These are phyloP conservation scores for Uloborus diversus DNA, from an alignment of 1,140 invertebrate species.

Conservation along the genomic window DNA sequence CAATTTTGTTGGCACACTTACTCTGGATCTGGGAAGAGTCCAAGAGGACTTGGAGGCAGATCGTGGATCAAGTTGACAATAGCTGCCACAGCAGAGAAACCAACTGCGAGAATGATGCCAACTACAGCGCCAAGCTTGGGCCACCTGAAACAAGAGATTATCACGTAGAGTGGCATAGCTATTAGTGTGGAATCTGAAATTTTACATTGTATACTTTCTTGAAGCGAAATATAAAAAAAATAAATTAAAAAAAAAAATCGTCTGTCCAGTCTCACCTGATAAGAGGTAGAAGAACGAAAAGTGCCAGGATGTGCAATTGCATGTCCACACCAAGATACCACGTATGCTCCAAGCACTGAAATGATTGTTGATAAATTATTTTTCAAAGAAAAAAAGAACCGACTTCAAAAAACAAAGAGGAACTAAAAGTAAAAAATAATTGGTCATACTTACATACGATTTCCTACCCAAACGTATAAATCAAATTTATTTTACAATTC, in stretches of 20 bases:
- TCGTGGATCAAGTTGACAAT: constrained; percentile 42
- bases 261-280: constrained; percentile 44
- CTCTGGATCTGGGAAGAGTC: constrained; percentile 47
- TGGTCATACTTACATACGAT: too few species aligned
- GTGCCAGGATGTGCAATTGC: constrained; percentile 66
- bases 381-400: too few species aligned
- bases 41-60: constrained; percentile 33
- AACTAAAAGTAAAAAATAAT: too few species aligned
- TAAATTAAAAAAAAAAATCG: neutral
- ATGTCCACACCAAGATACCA: constrained; percentile 69
- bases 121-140: constrained; percentile 39
- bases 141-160: constrained; percentile 9
- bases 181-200: neutral
- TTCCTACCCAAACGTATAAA: too few species aligned
- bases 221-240: neutral
- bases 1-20: too few species aligned
- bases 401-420: too few species aligned
- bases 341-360: constrained; percentile 66
- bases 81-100: constrained; percentile 12
- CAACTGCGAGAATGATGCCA: constrained; percentile 9
- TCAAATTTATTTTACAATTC: too few species aligned
- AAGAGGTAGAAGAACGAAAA: constrained; percentile 59
- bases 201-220: too few species aligned
- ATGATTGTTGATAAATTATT: too few species aligned
- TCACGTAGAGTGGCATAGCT: neutral